Base-by-base conservation (phyloP, 2,797 vertebrate genomes). In the Thripadectes ignobilis region DNA sequence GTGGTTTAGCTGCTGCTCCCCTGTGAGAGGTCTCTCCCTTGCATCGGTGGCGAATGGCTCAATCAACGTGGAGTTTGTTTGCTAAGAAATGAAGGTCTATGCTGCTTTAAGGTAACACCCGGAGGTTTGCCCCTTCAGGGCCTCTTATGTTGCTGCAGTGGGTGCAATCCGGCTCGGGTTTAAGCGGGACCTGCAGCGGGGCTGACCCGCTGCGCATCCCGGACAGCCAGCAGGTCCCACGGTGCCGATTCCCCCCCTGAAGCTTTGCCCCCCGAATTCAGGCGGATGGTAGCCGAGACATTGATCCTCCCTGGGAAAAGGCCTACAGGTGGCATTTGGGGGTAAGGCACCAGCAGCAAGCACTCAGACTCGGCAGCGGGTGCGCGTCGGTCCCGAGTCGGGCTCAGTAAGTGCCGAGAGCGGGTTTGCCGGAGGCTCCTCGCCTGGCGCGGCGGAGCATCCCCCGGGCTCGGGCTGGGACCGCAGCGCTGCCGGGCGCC, bases 241-340 rank as follows among this genome's bases (percentile, higher is more conserved):
- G 6, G 67, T 10, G 78, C 1, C 6, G 15, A 13, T 43, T 12
- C 20, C 4, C 36, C 49, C 0, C 26, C 71, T 6, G 46, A 32
- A 94, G 92, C 82, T 96, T 85, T 9, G 17, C 8, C 2, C 15
- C 6, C 36, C 32, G 30, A 8, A 4, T 54, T 46, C 57, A 6
- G 61, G 3, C 14, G 74, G 24, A 26, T 0, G 20, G 38, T 5
- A 63, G 67, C 32, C 5, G 63, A 71, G 66, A 2, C 36, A 0
- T 7, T 3, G 36, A 9, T 65, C 29, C 30, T 75, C 11, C 12
- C 17, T 13, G 54, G 34, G 12, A 38, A 55, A 46, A 41, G 93
- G 93, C 92, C 93, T 85, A 85, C 90, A 92, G 85, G 83, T 94
- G 90, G 79, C 95, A 88, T 59, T 43, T 32, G n/a, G 59, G 65